Evolutionary conservation across 37 sponge, comb jelly and placozoan genomes (phyloP).

Genomic region (Axinella damicornis): DNA sequence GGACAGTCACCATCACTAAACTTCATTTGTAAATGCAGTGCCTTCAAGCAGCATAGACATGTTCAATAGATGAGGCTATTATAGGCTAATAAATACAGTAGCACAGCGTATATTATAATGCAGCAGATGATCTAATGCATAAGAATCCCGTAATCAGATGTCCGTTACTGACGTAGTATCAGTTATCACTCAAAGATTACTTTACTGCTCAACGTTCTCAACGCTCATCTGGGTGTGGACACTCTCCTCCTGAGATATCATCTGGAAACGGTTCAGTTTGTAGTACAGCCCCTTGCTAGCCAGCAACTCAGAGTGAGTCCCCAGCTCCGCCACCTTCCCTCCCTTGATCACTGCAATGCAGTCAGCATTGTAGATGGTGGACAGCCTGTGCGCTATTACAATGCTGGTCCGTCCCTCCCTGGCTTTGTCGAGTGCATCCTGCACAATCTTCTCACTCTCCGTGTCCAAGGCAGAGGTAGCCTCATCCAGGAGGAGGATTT

Average conservation of each 20-base stretch:
- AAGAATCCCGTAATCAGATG: too few relatives aligned
- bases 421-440: slow-evolving; percentile 88
- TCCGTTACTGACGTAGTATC: too few relatives aligned
- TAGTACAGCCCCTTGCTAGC: slow-evolving; percentile 77
- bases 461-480: slow-evolving; percentile 89
- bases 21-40: too few relatives aligned
- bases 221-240: too few relatives aligned
- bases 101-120: too few relatives aligned
- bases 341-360: slow-evolving; percentile 80
- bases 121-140: too few relatives aligned
- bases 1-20: too few relatives aligned
- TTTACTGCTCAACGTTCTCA: too few relatives aligned
- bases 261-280: slow-evolving; percentile 71
- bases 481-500: slow-evolving; percentile 85
- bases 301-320: slow-evolving; percentile 80
- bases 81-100: too few relatives aligned
- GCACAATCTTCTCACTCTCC: slow-evolving; percentile 89
- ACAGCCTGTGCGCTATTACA: slow-evolving; percentile 91
- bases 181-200: too few relatives aligned
- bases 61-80: too few relatives aligned
- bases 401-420: slow-evolving; percentile 87
- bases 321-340: slow-evolving; percentile 70
- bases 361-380: slow-evolving; percentile 88
- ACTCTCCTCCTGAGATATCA: background rate
- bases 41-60: too few relatives aligned